phyloP scores from a whole-genome alignment of 2,888 invertebrate genomes.

The Tiliacea aurago region DNA sequence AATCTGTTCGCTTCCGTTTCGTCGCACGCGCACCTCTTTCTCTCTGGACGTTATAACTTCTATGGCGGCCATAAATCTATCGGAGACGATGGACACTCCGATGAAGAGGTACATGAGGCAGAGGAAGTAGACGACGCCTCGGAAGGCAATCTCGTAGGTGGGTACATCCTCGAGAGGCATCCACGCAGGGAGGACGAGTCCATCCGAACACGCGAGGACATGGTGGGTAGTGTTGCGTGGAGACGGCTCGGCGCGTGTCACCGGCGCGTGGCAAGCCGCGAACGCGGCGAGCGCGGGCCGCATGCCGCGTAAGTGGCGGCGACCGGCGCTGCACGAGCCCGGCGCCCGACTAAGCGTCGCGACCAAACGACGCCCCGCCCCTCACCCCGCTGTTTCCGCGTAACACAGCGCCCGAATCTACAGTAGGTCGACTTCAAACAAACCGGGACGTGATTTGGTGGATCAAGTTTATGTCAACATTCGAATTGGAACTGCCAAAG shows the following conservation, averaged over 20 bases:
- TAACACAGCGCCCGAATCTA: slow-evolving; percentile 51
- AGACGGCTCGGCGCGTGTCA: slow-evolving; percentile 85
- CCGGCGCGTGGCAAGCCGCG: slow-evolving; percentile 87
- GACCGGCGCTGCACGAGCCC: slow-evolving; percentile 88
- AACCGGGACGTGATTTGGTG: slow-evolving; percentile 45
- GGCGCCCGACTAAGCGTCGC: slow-evolving; percentile 88
- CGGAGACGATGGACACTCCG: slow-evolving; percentile 99
- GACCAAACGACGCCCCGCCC: slow-evolving; percentile 71
- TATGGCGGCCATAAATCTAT: slow-evolving; percentile 99
- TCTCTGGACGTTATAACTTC: slow-evolving; percentile 99
- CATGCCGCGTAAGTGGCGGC: slow-evolving; percentile 87
- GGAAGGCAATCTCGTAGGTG: slow-evolving; percentile 94
- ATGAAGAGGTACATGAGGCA: slow-evolving; percentile 98
- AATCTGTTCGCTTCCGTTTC: slow-evolving; percentile 96
- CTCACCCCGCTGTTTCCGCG: slow-evolving; percentile 63
- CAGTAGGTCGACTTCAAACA: slow-evolving; percentile 64
- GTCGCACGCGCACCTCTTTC: slow-evolving; percentile 97
- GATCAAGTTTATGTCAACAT: slow-evolving; percentile 51
- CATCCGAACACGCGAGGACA: slow-evolving; percentile 93
- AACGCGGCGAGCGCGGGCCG: slow-evolving; percentile 85
- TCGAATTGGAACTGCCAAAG: slow-evolving; percentile 43
- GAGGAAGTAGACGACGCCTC: slow-evolving; percentile 97
- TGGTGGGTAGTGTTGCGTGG: slow-evolving; percentile 83
- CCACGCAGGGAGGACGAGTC: slow-evolving; percentile 97
- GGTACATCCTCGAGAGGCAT: slow-evolving; percentile 94